Conservation (phyloP, 2,888 invertebrate species). For the Erebia aethiops region DNA sequence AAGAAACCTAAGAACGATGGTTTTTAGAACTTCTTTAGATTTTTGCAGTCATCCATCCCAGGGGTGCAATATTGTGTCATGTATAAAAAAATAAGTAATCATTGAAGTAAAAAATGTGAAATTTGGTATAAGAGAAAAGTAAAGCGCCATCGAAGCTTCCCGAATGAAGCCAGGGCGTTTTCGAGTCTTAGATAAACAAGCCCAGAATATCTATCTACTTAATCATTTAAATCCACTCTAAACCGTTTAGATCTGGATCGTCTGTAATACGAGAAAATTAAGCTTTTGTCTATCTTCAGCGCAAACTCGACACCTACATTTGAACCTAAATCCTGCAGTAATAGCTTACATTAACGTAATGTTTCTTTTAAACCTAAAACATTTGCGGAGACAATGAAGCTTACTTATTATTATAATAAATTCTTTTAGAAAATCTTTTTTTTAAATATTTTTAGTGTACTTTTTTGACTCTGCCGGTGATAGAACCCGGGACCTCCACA, state of each 20-base stretch:
- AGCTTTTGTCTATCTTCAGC: constrained; percentile 25
- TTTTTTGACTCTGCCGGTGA: no score
- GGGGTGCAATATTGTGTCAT: no score
- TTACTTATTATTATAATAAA: not conserved
- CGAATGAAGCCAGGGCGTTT: not conserved
- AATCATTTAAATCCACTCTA: constrained; percentile 2
- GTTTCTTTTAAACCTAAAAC: constrained; percentile 4
- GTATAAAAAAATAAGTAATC: no score
- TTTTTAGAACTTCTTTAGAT: no score
- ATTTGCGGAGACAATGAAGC: not conserved
- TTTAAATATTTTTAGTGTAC: not conserved
- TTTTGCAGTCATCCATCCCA: no score
- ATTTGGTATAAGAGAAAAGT: no score
- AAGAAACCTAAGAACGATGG: no score
- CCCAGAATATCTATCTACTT: not conserved
- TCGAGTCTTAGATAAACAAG: not conserved
- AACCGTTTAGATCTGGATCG: not conserved
- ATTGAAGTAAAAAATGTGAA: no score
- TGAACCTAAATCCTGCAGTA: constrained; percentile 12
- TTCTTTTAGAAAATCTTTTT: not conserved
- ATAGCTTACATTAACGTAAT: constrained; percentile 12
- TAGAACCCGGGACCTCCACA: no score
- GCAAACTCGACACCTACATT: constrained; percentile 20
- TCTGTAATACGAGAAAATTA: constrained; percentile 17
- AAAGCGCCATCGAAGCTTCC: no score